These are phyloP conservation scores for Paradisaea rubra DNA, from an alignment of 2,113 vertebrate genomes.

Conservation along the genomic window DNA sequence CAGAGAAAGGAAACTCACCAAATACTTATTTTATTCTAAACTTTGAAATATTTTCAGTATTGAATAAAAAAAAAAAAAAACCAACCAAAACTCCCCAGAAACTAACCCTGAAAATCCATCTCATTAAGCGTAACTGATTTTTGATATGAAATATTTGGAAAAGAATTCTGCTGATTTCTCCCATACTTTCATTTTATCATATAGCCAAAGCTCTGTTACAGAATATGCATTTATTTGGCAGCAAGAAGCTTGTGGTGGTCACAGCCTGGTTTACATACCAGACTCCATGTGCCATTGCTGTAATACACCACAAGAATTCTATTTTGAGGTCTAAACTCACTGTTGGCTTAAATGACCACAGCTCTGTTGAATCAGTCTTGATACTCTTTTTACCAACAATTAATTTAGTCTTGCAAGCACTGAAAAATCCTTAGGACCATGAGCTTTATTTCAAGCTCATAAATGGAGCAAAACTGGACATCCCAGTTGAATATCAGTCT, in stretches of 20 bases:
- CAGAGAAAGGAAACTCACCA: neutral
- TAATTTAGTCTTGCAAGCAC: neutral
- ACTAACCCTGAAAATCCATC: neutral
- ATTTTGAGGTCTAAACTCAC: neutral
- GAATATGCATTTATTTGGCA: neutral
- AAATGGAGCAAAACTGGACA: neutral
- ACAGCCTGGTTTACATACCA: neutral
- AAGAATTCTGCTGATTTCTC: neutral
- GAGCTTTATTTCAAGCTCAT: neutral
- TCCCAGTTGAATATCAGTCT: neutral
- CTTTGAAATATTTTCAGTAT: neutral
- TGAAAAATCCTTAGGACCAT: neutral
- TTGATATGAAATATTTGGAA: neutral
- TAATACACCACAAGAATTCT: neutral
- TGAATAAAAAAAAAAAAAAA: neutral
- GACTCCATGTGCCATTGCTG: neutral
- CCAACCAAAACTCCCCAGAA: neutral
- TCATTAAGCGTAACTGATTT: neutral
- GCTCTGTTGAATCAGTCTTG: neutral
- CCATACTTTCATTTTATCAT: neutral
- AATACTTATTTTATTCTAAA: constrained; percentile 26
- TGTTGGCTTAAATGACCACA: neutral
- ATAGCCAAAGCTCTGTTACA: neutral
- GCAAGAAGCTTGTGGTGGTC: neutral
- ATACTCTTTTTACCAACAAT: neutral